Percentiles rank a stretch among this genome's conserved stretches.
Evolutionary conservation across 1,140 invertebrate species (phyloP).

Genomic region (Drosophila azteca): DNA sequence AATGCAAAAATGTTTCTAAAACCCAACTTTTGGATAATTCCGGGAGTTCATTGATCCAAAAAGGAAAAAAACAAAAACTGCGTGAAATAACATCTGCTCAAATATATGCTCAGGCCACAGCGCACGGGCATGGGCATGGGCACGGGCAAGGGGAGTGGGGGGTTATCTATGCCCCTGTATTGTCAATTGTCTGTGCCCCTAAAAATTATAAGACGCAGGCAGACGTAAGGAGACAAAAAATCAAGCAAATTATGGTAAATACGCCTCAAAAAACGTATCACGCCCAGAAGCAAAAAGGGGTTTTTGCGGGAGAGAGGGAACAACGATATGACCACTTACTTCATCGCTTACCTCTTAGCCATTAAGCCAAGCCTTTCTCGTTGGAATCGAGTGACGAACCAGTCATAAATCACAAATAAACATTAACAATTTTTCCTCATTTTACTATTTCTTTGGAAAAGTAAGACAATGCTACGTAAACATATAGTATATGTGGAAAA

Average conservation of each 20-base stretch:
- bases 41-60: constrained; percentile 60
- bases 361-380: too few relatives aligned
- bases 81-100: constrained; percentile 60
- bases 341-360: too few relatives aligned
- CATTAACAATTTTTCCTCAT: too few relatives aligned
- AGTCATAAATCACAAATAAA: too few relatives aligned
- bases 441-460: neutral
- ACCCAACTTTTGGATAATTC: constrained; percentile 18
- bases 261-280: constrained; percentile 53
- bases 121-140: too few relatives aligned
- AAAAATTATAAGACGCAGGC: constrained; percentile 33
- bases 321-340: too few relatives aligned
- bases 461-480: too few relatives aligned
- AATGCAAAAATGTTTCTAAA: neutral
- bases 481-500: too few relatives aligned
- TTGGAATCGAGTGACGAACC: too few relatives aligned
- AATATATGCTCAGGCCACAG: constrained; percentile 39
- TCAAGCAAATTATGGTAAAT: constrained; percentile 70
- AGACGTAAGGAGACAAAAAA: constrained; percentile 57
- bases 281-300: constrained; percentile 23
- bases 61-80: constrained; percentile 6
- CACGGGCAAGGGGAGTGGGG: neutral
- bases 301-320: too few relatives aligned
- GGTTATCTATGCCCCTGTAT: constrained; percentile 48
- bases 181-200: constrained; percentile 13